Evolutionary conservation across 2,113 vertebrate genomes (phyloP), one percentile per base, ranked within the genome.

Genomic region (Buteo buteo): DNA sequence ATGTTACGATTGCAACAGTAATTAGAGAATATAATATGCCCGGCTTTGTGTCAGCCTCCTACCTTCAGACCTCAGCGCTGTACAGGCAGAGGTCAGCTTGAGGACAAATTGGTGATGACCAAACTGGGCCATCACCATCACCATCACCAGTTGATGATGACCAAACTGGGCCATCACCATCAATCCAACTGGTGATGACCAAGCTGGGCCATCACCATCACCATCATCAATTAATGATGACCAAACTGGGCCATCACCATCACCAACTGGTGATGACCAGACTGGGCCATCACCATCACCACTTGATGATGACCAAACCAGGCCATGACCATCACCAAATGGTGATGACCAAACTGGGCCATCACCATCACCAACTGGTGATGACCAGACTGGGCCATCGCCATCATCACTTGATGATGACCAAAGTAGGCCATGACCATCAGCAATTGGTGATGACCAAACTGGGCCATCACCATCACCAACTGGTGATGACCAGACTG

Each of bases 1-100:
- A 94, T 65, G 96, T 58, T 91, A 74, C 55, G 95, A 97, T 94
- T 97, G 97, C 90, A 36, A 92, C 93, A 70, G 92, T 96, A 97
- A 97, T 97, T 97, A 97, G 97, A 95, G 97, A 86, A 83, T 76
- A 89, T 97, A 92, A 88, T 38, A 92, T 83, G 64, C 72, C 78
- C 3, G 9, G 81, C 94, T 88, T 71, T 12, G 92, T 79, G 88
- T 40, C 34, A 16, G 93, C 78, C 67, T 70, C 85, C 91, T n/a
- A 5, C 59, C 92, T 73, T 71, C 57, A 83, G 70, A 38, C 45
- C 87, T 69, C 78, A 16, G 78, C 1, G n/a, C 32, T 9, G n/a
- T 12, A 22, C n/a, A 0, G 0, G 16, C 86, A 79, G 88, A 97
- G 97, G 97, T 96, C 96, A 94, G 52, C 85, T 71, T 14, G 94